phyloP scores from a whole-genome alignment of 2,888 invertebrate species.

The Melanotus villosus region DNA sequence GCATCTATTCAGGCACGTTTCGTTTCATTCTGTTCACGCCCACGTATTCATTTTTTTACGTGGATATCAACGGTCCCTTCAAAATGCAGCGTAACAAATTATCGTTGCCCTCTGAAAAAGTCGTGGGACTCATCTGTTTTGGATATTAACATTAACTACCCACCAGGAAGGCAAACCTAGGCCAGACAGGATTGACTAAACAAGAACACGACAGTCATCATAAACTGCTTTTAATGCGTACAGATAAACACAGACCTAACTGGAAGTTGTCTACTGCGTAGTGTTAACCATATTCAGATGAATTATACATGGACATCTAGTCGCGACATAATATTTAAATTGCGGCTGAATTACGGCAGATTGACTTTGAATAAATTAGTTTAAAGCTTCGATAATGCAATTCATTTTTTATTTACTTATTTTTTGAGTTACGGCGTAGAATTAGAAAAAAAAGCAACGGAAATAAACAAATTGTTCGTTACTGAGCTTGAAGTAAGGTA shows the following conservation, averaged over 20 bases:
- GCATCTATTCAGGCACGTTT: background rate
- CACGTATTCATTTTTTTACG: conserved; percentile 1
- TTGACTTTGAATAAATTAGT: background rate
- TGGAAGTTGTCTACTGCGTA: background rate
- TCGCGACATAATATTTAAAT: conserved; percentile 13
- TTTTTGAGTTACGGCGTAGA: no score
- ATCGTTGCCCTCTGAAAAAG: conserved; percentile 7
- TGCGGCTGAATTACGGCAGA: background rate
- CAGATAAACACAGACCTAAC: background rate
- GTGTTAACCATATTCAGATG: conserved; percentile 12
- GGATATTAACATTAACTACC: conserved; percentile 4
- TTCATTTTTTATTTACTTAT: background rate
- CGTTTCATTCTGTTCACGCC: conserved; percentile 8
- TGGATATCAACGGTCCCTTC: background rate
- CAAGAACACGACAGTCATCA: no score
- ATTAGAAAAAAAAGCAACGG: no score
- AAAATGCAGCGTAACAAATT: conserved; percentile 13
- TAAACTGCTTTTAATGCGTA: background rate
- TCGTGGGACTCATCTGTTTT: conserved; percentile 12
- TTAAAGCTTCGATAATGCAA: background rate
- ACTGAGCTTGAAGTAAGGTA: no score
- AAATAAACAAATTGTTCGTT: no score
- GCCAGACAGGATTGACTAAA: background rate
- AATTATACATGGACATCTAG: background rate
- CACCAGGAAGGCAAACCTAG: background rate